These are phyloP conservation scores for Morinoia aosen DNA, from an alignment of 2,888 invertebrate genomes.

Conservation along the genomic window DNA sequence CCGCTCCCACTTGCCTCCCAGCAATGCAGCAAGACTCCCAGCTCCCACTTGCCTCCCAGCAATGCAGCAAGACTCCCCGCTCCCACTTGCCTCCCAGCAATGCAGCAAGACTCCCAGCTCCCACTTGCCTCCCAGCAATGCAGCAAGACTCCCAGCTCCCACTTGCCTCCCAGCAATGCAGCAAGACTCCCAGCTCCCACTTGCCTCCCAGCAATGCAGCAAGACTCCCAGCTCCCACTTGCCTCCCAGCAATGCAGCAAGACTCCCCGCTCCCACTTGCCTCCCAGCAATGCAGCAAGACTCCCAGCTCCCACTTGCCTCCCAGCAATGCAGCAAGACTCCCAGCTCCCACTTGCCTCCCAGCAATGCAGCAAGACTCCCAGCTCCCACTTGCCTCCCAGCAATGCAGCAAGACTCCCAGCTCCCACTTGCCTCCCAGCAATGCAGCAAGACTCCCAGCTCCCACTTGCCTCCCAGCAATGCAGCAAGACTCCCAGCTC, in stretches of 20 bases:
- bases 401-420: no score
- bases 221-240: not conserved
- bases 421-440: no score
- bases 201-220: not conserved
- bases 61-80: not conserved
- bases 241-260: no score
- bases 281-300: no score
- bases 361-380: not conserved
- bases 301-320: not conserved
- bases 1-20: not conserved
- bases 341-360: not conserved
- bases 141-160: not conserved
- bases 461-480: not conserved
- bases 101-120: no score
- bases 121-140: no score
- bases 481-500: not conserved
- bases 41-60: no score
- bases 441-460: not conserved
- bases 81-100: no score
- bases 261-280: no score
- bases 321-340: not conserved
- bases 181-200: not conserved
- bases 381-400: no score
- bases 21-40: not conserved
- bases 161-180: not conserved